Evolutionary conservation across 2,888 invertebrate genomes (phyloP).

Genomic region (Heteromurus nitidus): DNA sequence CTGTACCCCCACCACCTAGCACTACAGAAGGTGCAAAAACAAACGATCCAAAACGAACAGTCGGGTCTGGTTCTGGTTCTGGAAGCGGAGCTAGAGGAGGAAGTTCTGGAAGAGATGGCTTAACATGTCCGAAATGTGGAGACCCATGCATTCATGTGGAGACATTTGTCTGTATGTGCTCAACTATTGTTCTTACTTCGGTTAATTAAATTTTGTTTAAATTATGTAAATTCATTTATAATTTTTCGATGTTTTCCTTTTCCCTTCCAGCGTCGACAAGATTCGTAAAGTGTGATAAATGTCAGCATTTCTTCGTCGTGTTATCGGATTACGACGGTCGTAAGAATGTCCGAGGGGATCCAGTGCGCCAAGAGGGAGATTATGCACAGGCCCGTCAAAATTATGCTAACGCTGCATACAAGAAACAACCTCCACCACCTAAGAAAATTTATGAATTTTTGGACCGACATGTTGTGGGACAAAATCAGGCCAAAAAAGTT

Average conservation of each 20-base stretch:
- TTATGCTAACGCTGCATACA: slow-evolving; percentile 51
- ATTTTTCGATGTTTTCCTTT: neutral
- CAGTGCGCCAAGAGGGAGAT: slow-evolving; percentile 69
- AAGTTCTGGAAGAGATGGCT: slow-evolving; percentile 78
- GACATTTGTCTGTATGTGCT: slow-evolving; percentile 88
- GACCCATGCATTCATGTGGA: slow-evolving; percentile 98
- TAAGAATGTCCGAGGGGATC: slow-evolving; percentile 80
- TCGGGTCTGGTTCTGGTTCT: slow-evolving; percentile 34
- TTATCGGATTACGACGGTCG: slow-evolving; percentile 94
- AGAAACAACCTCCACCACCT: slow-evolving; percentile 73
- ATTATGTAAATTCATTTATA: slow-evolving; percentile 13
- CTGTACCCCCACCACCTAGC: slow-evolving; percentile 67
- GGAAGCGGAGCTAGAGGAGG: slow-evolving; percentile 68
- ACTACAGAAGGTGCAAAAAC: slow-evolving; percentile 63
- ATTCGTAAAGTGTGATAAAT: slow-evolving; percentile 98
- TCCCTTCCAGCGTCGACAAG: slow-evolving; percentile 84
- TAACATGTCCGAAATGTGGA: slow-evolving; percentile 97
- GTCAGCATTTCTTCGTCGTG: slow-evolving; percentile 98
- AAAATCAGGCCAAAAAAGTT: slow-evolving; percentile 97
- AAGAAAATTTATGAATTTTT: slow-evolving; percentile 93
- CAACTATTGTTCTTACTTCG: too few species aligned
- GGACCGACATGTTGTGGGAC: slow-evolving; percentile 97
- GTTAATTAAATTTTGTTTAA: too few species aligned
- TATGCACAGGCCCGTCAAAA: slow-evolving; percentile 60
- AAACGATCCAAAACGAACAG: slow-evolving; percentile 56